phyloP scores from a whole-genome alignment of 2,888 invertebrate species.

The Oxycera nigricornis region DNA sequence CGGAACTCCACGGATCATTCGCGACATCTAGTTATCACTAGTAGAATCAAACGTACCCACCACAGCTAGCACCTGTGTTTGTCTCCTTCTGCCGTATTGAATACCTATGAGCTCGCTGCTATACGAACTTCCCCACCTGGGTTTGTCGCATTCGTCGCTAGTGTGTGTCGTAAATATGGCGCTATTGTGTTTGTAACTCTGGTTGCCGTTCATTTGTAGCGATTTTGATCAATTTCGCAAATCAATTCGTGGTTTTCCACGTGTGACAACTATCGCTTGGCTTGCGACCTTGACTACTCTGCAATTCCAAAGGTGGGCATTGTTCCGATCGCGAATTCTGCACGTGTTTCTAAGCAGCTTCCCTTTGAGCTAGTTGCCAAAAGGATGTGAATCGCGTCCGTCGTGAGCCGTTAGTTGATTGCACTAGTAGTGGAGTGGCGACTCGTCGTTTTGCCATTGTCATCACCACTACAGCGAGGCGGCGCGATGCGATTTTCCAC shows the following conservation, averaged over 20 bases:
- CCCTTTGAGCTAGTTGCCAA: not conserved
- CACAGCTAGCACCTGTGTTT: not conserved
- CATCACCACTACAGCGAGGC: not conserved
- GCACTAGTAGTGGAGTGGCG: not conserved
- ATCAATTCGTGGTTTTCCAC: not conserved
- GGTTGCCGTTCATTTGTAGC: not conserved
- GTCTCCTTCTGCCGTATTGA: not conserved
- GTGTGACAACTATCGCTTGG: not conserved
- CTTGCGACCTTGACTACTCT: not conserved
- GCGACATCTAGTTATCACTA: too few relatives aligned
- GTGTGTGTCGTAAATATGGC: slow-evolving; percentile 20
- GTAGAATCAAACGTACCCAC: too few relatives aligned
- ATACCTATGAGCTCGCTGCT: not conserved
- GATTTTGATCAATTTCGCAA: not conserved
- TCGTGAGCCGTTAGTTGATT: slow-evolving; percentile 15
- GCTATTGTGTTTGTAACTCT: not conserved
- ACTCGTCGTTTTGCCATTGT: not conserved
- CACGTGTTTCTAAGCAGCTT: not conserved
- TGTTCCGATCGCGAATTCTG: not conserved
- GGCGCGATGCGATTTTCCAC: not conserved
- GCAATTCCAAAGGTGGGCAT: not conserved
- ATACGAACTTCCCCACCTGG: not conserved
- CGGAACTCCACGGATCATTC: too few relatives aligned
- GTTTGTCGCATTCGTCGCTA: not conserved
- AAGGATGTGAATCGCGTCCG: not conserved